Percentiles rank a stretch among this genome's conserved stretches.
Evolutionary conservation across 2,113 vertebrate species (phyloP).

Genomic region (Gasterosteus nipponicus): DNA sequence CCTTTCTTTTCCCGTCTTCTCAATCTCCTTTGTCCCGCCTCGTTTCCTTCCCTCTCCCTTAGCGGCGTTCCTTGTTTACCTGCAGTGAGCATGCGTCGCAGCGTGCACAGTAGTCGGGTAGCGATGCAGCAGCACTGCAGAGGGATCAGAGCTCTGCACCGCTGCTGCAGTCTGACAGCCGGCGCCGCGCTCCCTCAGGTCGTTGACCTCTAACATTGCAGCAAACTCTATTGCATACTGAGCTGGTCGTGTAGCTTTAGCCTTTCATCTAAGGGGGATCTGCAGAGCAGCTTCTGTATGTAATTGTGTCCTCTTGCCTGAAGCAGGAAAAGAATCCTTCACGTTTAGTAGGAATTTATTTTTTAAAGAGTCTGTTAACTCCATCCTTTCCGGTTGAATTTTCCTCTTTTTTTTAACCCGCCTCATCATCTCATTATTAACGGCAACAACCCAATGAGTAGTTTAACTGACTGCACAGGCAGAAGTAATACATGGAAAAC

Average conservation of each 20-base stretch:
- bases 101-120: conserved; percentile 32
- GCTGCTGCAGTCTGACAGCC: conserved; percentile 65
- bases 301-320: conserved; percentile 8
- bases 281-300: not conserved
- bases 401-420: not conserved
- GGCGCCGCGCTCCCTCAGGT: conserved; percentile 38
- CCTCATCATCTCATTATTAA: not conserved
- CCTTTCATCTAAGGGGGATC: not conserved
- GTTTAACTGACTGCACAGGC: not conserved
- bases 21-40: not conserved
- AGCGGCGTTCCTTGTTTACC: conserved; percentile 64
- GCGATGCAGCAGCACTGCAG: conserved; percentile 68
- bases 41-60: conserved; percentile 3
- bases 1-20: not conserved
- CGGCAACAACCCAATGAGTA: not conserved
- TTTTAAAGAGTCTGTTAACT: not conserved
- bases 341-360: not conserved
- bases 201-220: conserved; percentile 67
- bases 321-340: not conserved
- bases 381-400: not conserved
- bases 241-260: not conserved
- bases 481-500: too few species aligned
- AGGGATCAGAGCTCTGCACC: conserved; percentile 44
- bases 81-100: conserved; percentile 69
- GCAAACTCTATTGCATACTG: conserved; percentile 37